A percentile compares a stretch with the other conserved stretches of the same genome.
phyloP scores from a whole-genome alignment of 2,888 invertebrate species.

The Bhutanitis thaidina region DNA sequence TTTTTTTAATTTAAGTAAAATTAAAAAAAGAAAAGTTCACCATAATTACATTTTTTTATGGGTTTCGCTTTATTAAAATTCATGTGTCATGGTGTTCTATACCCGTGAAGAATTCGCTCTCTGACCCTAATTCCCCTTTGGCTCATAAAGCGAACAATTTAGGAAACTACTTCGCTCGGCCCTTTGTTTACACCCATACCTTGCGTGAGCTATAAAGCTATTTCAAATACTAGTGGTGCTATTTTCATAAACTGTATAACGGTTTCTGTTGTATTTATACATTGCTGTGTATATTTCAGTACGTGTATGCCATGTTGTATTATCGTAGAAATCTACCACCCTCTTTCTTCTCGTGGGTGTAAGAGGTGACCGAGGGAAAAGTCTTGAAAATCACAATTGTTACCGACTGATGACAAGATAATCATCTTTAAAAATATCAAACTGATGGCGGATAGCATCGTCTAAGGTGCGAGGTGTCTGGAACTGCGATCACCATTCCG shows the following conservation, averaged over 20 bases:
- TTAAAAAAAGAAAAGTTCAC: too few species aligned
- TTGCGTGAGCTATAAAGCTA: slow-evolving; percentile 27
- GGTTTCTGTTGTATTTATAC: not conserved
- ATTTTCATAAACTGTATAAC: slow-evolving; percentile 8
- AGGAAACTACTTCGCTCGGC: slow-evolving; percentile 50
- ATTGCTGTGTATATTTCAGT: not conserved
- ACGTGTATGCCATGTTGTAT: not conserved
- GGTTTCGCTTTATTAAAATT: slow-evolving; percentile 5
- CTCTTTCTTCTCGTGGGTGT: too few species aligned
- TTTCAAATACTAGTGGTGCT: slow-evolving; percentile 23
- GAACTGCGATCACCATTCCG: too few species aligned
- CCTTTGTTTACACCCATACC: slow-evolving; percentile 49
- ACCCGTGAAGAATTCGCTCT: slow-evolving; percentile 54
- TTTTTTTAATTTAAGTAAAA: too few species aligned
- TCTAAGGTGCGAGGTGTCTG: too few species aligned
- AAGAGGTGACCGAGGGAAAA: too few species aligned
- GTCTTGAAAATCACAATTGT: too few species aligned
- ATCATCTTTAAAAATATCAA: too few species aligned
- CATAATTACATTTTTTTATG: not conserved
- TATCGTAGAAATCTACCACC: too few species aligned
- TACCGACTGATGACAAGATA: too few species aligned
- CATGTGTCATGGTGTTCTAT: slow-evolving; percentile 28
- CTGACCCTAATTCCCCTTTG: slow-evolving; percentile 57
- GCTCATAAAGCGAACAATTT: slow-evolving; percentile 60
- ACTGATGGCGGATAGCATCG: too few species aligned